These are phyloP conservation scores for Dermatemys mawii DNA, from an alignment of 2,113 vertebrate species.

Conservation along the genomic window DNA sequence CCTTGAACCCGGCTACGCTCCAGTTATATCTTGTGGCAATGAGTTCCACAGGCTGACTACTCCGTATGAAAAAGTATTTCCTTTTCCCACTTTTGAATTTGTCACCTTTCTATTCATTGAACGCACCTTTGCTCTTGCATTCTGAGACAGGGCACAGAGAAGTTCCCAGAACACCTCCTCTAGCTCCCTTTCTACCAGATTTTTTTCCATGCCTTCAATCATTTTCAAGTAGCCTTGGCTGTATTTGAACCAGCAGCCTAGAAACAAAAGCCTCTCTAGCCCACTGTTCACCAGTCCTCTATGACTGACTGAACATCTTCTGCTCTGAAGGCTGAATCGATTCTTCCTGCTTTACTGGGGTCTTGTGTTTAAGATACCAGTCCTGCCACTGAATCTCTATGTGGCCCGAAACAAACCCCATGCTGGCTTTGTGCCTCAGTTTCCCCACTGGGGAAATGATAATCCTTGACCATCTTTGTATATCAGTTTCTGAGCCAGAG, in stretches of 20 bases:
- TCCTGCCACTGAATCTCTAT: background rate
- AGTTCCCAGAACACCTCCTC: background rate
- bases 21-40: background rate
- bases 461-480: background rate
- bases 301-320: background rate
- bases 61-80: background rate
- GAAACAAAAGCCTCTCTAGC: background rate
- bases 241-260: background rate
- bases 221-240: background rate
- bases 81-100: background rate
- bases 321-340: background rate
- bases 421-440: background rate
- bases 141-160: background rate
- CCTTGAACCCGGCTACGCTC: background rate
- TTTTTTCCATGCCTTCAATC: background rate
- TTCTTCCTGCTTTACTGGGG: background rate
- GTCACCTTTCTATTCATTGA: background rate
- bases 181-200: background rate
- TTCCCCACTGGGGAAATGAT: background rate
- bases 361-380: background rate
- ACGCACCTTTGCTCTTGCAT: background rate
- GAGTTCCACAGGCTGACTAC: background rate
- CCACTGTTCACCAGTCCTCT: background rate
- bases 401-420: background rate
- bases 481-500: too few relatives aligned